phyloP scores from a whole-genome alignment of 2,113 vertebrate species.

The Polypterus senegalus region DNA sequence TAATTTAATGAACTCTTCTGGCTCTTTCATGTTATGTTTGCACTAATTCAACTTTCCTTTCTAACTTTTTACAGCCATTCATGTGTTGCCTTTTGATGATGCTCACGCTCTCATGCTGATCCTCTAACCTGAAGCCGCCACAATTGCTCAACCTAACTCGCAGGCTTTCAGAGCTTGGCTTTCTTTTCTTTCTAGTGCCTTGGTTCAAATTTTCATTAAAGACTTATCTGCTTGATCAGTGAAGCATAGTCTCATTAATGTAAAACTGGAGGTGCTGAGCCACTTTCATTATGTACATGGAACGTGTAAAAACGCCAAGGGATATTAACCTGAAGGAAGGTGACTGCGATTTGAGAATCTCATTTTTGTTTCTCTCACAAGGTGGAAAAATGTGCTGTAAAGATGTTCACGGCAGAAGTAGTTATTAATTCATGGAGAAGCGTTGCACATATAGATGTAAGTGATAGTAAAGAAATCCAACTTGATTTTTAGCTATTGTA shows the following conservation, averaged over 20 bases:
- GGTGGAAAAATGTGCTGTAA: too few species aligned
- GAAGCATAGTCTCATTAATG: conserved; percentile 8
- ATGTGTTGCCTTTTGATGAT: background rate
- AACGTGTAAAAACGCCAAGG: conserved; percentile 11
- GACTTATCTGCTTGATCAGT: conserved; percentile 16
- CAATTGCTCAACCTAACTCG: background rate
- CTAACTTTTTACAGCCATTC: background rate
- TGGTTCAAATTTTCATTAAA: conserved; percentile 18
- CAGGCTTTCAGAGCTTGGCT: conserved; percentile 4
- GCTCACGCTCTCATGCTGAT: background rate
- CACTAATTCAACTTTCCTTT: too few species aligned
- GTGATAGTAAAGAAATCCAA: too few species aligned
- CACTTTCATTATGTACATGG: conserved; percentile 14
- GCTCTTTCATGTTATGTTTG: too few species aligned
- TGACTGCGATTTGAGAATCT: conserved; percentile 3
- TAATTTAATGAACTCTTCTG: too few species aligned
- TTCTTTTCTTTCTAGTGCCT: background rate
- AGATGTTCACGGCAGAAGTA: too few species aligned
- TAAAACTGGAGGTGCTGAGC: conserved; percentile 11
- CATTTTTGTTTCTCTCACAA: background rate
- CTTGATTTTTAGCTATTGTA: too few species aligned
- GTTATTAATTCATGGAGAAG: too few species aligned
- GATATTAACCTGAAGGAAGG: conserved; percentile 14
- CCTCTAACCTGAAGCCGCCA: background rate
- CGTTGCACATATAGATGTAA: too few species aligned